Conservation (phyloP, 2,888 invertebrate species). For the Gisinianus flammeolus region DNA sequence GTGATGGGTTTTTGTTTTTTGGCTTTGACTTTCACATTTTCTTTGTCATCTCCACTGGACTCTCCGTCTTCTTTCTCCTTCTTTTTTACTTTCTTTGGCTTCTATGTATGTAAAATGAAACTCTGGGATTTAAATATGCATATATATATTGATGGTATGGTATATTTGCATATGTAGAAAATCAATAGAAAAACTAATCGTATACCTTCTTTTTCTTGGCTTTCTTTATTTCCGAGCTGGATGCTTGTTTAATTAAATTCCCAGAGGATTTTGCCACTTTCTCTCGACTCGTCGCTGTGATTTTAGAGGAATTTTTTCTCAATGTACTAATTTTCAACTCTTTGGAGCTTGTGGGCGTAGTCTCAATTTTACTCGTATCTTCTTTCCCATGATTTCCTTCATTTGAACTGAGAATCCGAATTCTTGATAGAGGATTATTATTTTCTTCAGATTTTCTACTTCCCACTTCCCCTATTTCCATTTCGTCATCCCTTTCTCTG, state of each 20-base stretch:
- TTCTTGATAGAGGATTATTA: too few relatives aligned
- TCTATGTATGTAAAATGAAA: background rate
- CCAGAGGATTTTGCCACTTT: background rate
- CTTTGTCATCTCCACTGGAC: background rate
- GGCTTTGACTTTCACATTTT: background rate
- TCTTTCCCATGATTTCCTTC: background rate
- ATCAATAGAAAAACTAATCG: background rate
- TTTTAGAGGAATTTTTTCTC: background rate
- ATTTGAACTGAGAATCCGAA: too few relatives aligned
- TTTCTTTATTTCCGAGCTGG: background rate
- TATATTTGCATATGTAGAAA: background rate
- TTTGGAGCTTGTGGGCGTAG: background rate
- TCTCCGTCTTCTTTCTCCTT: background rate
- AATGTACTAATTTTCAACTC: background rate
- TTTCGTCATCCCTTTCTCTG: background rate
- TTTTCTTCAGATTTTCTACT: too few relatives aligned
- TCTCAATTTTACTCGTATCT: background rate
- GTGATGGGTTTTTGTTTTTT: constrained; percentile 3
- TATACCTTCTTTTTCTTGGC: background rate
- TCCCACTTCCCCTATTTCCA: background rate
- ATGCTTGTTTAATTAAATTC: background rate
- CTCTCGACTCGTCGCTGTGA: background rate
- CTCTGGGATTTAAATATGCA: background rate
- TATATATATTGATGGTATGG: background rate
- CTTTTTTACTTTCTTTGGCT: background rate